These are phyloP conservation scores for Drepanosiphum platanoidis DNA, from an alignment of 2,888 invertebrate species.

Conservation along the genomic window DNA sequence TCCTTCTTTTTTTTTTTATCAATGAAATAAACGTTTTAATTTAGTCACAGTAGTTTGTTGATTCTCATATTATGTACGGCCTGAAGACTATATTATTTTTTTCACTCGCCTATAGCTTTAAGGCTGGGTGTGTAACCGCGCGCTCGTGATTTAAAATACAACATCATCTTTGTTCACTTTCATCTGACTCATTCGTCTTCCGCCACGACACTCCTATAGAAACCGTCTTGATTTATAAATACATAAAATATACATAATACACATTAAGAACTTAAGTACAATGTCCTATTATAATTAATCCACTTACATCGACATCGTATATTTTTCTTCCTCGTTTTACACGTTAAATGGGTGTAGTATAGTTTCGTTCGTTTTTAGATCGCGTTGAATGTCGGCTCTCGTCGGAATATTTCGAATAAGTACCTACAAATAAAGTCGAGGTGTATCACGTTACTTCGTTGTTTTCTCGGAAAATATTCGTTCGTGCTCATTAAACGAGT, in stretches of 20 bases:
- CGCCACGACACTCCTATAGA: conserved; percentile 36
- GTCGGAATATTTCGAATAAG: background rate
- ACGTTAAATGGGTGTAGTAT: background rate
- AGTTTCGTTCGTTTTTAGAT: background rate
- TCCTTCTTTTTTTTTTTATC: background rate
- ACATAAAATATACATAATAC: background rate
- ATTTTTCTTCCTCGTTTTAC: conserved; percentile 26
- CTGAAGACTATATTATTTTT: background rate
- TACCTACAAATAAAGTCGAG: background rate
- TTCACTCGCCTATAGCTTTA: background rate
- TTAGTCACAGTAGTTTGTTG: conserved; percentile 3
- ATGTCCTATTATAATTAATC: conserved; percentile 45
- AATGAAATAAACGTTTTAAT: conserved; percentile 27
- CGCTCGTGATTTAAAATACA: conserved; percentile 50
- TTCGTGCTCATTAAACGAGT: background rate
- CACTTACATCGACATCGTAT: conserved; percentile 15
- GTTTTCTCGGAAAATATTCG: background rate
- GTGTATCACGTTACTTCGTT: too few species aligned
- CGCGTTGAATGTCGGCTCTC: background rate
- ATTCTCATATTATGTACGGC: conserved; percentile 10
- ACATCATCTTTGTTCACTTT: conserved; percentile 57
- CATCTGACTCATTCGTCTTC: conserved; percentile 51
- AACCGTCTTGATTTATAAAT: background rate
- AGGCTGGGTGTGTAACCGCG: conserved; percentile 33
- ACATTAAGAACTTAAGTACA: conserved; percentile 7